These are phyloP conservation scores for Hirtodrosophila histrioides DNA, from an alignment of 2,888 invertebrate species.

Conservation along the genomic window DNA sequence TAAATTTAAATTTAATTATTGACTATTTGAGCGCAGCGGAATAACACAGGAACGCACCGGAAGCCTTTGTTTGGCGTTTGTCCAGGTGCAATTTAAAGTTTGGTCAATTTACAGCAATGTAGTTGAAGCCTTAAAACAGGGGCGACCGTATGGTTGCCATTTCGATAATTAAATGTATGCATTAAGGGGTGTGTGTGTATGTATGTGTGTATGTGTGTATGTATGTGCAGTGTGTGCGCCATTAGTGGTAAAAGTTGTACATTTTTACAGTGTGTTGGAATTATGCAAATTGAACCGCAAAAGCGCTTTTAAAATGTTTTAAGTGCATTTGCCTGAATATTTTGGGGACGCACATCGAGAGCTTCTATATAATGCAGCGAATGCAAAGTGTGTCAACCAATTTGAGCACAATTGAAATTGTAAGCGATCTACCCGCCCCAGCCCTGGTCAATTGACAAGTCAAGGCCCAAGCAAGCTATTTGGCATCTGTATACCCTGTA, in stretches of 20 bases:
- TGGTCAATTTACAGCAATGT: slow-evolving; percentile 64
- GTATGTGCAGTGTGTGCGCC: slow-evolving; percentile 55
- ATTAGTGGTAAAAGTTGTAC: slow-evolving; percentile 80
- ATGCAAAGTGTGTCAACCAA: slow-evolving; percentile 76
- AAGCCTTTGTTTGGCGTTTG: slow-evolving; percentile 14
- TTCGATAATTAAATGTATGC: slow-evolving; percentile 78
- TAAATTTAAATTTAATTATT: not conserved
- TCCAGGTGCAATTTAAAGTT: slow-evolving; percentile 43
- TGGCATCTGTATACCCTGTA: slow-evolving; percentile 11
- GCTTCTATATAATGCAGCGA: slow-evolving; percentile 28
- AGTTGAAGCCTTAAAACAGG: slow-evolving; percentile 42
- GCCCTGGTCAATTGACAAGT: too few species aligned
- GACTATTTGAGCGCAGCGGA: not conserved
- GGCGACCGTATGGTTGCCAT: slow-evolving; percentile 54
- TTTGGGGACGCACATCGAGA: slow-evolving; percentile 53
- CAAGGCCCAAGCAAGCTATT: slow-evolving; percentile 8
- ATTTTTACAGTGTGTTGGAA: slow-evolving; percentile 79
- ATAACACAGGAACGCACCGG: not conserved
- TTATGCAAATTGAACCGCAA: slow-evolving; percentile 80
- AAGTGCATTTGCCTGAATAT: slow-evolving; percentile 81
- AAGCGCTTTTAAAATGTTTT: slow-evolving; percentile 80
- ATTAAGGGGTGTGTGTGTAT: slow-evolving; percentile 21
- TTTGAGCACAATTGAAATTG: slow-evolving; percentile 75
- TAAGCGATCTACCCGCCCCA: slow-evolving; percentile 61
- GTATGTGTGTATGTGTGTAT: slow-evolving; percentile 13